A percentile compares a stretch with the other conserved stretches of the same genome.
These are phyloP conservation scores for Muscidifurax raptorellus DNA, from an alignment of 1,140 invertebrate genomes.

Conservation along the genomic window DNA sequence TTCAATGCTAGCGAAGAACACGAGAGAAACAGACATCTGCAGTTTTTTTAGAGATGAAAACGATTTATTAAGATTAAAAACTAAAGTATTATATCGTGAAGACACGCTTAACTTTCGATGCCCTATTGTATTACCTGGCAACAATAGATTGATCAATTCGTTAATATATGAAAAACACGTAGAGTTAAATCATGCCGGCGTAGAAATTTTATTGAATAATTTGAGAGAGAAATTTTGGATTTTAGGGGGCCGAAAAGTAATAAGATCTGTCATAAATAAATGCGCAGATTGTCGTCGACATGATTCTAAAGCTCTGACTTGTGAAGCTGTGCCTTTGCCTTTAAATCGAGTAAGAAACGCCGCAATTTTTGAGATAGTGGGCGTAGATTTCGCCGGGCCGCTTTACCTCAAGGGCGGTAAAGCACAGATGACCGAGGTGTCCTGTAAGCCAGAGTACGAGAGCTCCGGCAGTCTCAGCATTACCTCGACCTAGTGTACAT, in stretches of 20 bases:
- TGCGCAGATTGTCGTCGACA: slow-evolving; percentile 48
- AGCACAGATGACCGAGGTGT: too few species aligned
- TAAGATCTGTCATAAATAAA: slow-evolving; percentile 31
- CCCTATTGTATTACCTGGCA: background rate
- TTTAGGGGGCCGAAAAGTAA: slow-evolving; percentile 17
- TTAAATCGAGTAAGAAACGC: too few species aligned
- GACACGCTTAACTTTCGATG: background rate
- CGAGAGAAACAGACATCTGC: background rate
- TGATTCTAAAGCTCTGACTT: too few species aligned
- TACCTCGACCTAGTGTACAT: too few species aligned
- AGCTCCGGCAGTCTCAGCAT: too few species aligned
- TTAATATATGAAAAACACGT: background rate
- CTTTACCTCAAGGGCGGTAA: too few species aligned
- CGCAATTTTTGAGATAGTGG: too few species aligned
- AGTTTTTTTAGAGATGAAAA: background rate
- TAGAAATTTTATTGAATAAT: slow-evolving; percentile 26
- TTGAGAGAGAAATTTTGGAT: slow-evolving; percentile 51
- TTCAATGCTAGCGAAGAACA: background rate
- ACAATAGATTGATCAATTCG: background rate
- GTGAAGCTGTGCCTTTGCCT: too few species aligned
- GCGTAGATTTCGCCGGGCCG: too few species aligned
- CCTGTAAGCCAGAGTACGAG: too few species aligned
- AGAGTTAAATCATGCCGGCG: slow-evolving; percentile 18
- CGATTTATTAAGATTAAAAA: slow-evolving; percentile 57
- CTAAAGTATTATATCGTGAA: slow-evolving; percentile 57